Conservation (phyloP, 92 coral and sea anemone genomes). For the Porites divaricata region DNA sequence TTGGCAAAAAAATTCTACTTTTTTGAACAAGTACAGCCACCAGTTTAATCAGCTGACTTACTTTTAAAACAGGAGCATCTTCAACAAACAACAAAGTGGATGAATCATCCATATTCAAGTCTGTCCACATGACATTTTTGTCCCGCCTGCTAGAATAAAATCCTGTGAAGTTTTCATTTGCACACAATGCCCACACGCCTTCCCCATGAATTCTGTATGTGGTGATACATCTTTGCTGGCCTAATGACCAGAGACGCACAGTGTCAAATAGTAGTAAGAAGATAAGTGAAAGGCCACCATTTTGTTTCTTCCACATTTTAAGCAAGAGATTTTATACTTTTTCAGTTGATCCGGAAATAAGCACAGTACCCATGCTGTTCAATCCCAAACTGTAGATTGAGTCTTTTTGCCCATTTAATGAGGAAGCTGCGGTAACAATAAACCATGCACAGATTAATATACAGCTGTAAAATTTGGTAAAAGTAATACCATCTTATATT, state of each 20-base stretch:
- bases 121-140: slow-evolving; percentile 91
- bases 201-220: slow-evolving; percentile 90
- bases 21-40: too few relatives aligned
- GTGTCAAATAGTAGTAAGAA: slow-evolving; percentile 18
- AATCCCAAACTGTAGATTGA: slow-evolving; percentile 95
- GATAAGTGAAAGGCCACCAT: too few relatives aligned
- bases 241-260: slow-evolving; percentile 96
- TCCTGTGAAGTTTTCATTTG: slow-evolving; percentile 85
- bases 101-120: slow-evolving; percentile 76
- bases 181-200: slow-evolving; percentile 93
- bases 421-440: slow-evolving; percentile 67
- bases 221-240: slow-evolving; percentile 96
- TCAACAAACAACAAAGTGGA: slow-evolving; percentile 89
- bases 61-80: slow-evolving; percentile 89
- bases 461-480: background rate
- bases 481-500: too few relatives aligned
- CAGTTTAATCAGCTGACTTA: slow-evolving; percentile 21
- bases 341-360: slow-evolving; percentile 97
- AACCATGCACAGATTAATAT: background rate
- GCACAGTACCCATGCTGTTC: slow-evolving; percentile 86
- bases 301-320: too few relatives aligned
- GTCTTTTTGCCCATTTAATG: slow-evolving; percentile 95
- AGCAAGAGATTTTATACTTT: slow-evolving; percentile 57
- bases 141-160: slow-evolving; percentile 96
- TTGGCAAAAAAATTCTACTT: too few relatives aligned